Conservation (phyloP, 2,797 vertebrate genomes). For the Hipposideros larvatus region DNA sequence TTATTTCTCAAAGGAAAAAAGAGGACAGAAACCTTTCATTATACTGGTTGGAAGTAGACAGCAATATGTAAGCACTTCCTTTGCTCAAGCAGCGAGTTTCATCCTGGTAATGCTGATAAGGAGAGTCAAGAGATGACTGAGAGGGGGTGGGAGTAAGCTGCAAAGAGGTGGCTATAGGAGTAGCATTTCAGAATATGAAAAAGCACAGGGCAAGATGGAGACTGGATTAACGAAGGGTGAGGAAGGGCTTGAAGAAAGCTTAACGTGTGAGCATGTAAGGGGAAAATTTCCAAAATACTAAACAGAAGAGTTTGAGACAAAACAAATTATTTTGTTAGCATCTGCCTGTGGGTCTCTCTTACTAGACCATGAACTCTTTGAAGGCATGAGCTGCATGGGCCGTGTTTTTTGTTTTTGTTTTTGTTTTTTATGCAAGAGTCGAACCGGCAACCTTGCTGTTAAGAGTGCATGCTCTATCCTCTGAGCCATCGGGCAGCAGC, state of each 20-base stretch:
- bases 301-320: background rate
- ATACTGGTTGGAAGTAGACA: background rate
- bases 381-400: background rate
- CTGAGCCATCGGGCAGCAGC: too few species aligned
- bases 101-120: background rate
- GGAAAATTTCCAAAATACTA: background rate
- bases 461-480: too few species aligned
- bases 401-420: too few species aligned
- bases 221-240: background rate
- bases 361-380: background rate
- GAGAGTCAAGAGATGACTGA: background rate
- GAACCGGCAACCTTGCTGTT: too few species aligned
- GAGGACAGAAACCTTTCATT: background rate
- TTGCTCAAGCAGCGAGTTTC: background rate
- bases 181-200: background rate
- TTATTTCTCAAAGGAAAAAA: slow-evolving; percentile 19
- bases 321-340: background rate
- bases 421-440: too few species aligned
- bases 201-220: background rate
- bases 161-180: background rate
- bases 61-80: background rate
- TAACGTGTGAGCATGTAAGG: background rate
- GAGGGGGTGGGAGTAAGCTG: background rate
- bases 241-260: background rate
- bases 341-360: background rate